A percentile compares a stretch with the other conserved stretches of the same genome.
These are phyloP conservation scores for Montipora sp. DNA, from an alignment of 64 coral and sea anemone genomes.

Conservation along the genomic window DNA sequence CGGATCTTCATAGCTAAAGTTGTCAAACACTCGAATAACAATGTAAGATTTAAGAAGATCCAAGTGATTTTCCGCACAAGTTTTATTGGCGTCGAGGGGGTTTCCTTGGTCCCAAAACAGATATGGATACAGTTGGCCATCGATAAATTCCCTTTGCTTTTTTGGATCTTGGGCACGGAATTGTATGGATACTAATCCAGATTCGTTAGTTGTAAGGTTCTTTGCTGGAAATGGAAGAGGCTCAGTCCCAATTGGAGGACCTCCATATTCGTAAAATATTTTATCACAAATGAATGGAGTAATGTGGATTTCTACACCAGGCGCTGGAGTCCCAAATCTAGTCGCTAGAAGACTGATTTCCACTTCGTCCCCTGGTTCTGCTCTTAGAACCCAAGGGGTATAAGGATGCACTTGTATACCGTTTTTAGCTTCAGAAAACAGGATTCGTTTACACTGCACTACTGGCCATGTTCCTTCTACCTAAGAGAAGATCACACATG, in stretches of 20 bases:
- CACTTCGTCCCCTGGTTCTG: constrained; percentile 1
- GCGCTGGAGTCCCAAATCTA: constrained; percentile 24
- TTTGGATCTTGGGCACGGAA: constrained; percentile 1
- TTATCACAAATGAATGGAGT: neutral
- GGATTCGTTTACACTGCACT: constrained; percentile 29
- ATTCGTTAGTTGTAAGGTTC: neutral
- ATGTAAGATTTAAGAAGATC: constrained; percentile 16
- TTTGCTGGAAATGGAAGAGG: neutral
- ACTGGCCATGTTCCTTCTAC: constrained; percentile 34
- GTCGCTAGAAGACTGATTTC: constrained; percentile 27
- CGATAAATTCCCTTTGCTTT: constrained; percentile 16
- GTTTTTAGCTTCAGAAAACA: constrained; percentile 38
- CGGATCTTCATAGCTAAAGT: neutral
- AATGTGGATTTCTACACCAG: neutral
- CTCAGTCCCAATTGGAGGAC: neutral
- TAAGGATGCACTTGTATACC: constrained; percentile 43
- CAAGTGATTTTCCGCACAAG: neutral
- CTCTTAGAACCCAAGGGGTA: neutral
- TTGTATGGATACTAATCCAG: constrained; percentile 12
- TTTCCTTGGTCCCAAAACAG: neutral
- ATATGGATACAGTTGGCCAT: constrained; percentile 50
- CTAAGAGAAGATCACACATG: neutral
- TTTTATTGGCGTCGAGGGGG: constrained; percentile 1
- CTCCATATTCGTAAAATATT: constrained; percentile 35
- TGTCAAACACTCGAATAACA: constrained; percentile 37